phyloP scores from a whole-genome alignment of 2,113 vertebrate genomes.

The Otus sunia region DNA sequence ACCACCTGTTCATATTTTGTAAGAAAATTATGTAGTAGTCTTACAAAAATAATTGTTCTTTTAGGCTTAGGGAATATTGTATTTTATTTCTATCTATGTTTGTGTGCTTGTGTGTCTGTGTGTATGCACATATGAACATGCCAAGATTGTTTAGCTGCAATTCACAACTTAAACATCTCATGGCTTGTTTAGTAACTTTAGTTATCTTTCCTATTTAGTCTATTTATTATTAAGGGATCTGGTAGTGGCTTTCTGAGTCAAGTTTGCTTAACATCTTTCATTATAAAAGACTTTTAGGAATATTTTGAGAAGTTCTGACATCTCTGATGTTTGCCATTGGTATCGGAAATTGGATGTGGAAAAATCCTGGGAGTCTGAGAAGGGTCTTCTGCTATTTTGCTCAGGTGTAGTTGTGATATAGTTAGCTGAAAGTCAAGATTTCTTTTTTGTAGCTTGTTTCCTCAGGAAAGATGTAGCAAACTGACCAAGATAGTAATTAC shows the following conservation, averaged over 20 bases:
- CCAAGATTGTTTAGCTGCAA: neutral
- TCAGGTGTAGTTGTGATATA: neutral
- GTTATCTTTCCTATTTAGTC: neutral
- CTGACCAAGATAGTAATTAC: neutral
- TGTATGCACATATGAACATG: neutral
- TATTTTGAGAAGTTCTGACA: neutral
- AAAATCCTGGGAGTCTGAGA: neutral
- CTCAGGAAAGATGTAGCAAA: neutral
- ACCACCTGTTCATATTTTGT: neutral
- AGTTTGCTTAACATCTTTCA: neutral
- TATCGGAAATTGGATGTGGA: neutral
- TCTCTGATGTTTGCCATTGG: neutral
- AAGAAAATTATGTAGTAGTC: neutral
- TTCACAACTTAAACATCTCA: neutral
- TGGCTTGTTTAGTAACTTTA: neutral
- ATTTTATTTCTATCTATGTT: neutral
- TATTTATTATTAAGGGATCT: neutral
- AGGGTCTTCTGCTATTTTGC: neutral
- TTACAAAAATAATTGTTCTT: neutral
- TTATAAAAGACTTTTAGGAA: neutral
- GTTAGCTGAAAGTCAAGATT: neutral
- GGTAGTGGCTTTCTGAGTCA: neutral
- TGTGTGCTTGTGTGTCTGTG: accelerated
- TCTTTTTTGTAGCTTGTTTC: neutral
- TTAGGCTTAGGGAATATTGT: neutral